Evolutionary conservation across 2,888 invertebrate genomes (phyloP).

Genomic region (Euzophera pinguis): DNA sequence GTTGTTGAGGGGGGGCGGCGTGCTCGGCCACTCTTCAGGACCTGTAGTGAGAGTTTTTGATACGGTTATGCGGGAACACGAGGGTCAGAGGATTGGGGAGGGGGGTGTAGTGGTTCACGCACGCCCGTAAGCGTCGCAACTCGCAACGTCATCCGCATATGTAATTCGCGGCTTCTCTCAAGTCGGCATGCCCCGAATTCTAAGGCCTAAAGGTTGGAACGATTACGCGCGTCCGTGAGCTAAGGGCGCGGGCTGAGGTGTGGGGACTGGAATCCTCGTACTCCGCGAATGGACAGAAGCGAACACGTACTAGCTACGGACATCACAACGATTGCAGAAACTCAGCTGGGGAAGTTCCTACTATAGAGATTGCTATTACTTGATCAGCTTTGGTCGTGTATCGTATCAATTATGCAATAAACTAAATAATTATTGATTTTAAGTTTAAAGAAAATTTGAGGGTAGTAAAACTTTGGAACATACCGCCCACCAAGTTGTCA

Average conservation of each 20-base stretch:
- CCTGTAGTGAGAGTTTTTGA: conserved; percentile 60
- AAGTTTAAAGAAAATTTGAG: no score
- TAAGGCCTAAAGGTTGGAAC: conserved; percentile 42
- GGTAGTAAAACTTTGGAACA: no score
- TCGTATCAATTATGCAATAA: no score
- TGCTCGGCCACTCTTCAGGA: conserved; percentile 73
- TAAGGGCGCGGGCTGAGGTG: conserved; percentile 52
- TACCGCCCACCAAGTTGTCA: no score
- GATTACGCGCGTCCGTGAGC: conserved; percentile 68
- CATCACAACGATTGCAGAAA: conserved; percentile 34
- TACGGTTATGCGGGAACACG: conserved; percentile 84
- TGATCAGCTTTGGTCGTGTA: conserved; percentile 21
- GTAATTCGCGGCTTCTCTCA: conserved; percentile 51
- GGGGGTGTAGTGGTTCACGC: conserved; percentile 37
- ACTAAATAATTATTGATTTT: no score
- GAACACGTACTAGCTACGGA: conserved; percentile 68
- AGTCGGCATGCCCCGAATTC: conserved; percentile 49
- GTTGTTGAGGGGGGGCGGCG: conserved; percentile 77
- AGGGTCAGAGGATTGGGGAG: conserved; percentile 84
- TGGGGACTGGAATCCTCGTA: conserved; percentile 63
- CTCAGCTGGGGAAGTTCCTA: background rate
- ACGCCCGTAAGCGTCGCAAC: conserved; percentile 58
- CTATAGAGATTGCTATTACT: conserved; percentile 22
- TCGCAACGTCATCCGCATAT: conserved; percentile 44
- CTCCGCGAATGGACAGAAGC: conserved; percentile 62